Percentiles rank a stretch among this genome's conserved stretches.
Conservation (phyloP, 30 jellyfish, hydroid and myxozoan genomes). For the Cassiopea andromeda region DNA sequence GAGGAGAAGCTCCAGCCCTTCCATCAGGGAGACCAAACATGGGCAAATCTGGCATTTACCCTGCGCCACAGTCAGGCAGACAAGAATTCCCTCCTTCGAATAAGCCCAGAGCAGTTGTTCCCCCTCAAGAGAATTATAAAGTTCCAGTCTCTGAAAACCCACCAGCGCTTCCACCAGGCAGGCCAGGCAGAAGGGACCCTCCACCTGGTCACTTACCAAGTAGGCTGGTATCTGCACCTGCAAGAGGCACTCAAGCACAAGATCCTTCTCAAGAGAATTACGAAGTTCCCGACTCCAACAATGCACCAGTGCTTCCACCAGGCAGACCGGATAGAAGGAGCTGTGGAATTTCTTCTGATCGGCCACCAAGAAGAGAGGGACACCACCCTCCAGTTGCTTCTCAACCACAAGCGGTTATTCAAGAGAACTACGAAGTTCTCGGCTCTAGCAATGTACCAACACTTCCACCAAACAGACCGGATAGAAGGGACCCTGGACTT, state of each 20-base stretch:
- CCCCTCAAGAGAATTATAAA: not conserved
- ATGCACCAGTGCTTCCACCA: not conserved
- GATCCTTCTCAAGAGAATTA: not conserved
- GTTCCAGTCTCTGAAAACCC: not conserved
- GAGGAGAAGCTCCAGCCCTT: not conserved
- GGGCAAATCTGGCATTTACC: not conserved
- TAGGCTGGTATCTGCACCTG: not conserved
- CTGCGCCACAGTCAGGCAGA: not conserved
- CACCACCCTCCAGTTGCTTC: not conserved
- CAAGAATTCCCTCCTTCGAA: not conserved
- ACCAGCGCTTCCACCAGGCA: not conserved
- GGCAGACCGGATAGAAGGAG: not conserved
- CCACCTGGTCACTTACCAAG: not conserved
- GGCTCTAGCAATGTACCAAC: not conserved
- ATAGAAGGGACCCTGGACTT: not conserved
- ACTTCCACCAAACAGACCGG: not conserved
- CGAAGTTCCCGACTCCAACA: not conserved
- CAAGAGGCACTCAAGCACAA: not conserved
- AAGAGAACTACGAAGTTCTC: not conserved
- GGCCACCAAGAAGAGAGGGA: not conserved
- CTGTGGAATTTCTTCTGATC: not conserved
- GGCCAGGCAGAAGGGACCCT: not conserved
- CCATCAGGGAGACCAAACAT: conserved; percentile 4
- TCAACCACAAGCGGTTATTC: not conserved
- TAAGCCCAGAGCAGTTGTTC: not conserved